These are phyloP conservation scores for Diabrotica balteata DNA, from an alignment of 2,888 invertebrate species.

Conservation along the genomic window DNA sequence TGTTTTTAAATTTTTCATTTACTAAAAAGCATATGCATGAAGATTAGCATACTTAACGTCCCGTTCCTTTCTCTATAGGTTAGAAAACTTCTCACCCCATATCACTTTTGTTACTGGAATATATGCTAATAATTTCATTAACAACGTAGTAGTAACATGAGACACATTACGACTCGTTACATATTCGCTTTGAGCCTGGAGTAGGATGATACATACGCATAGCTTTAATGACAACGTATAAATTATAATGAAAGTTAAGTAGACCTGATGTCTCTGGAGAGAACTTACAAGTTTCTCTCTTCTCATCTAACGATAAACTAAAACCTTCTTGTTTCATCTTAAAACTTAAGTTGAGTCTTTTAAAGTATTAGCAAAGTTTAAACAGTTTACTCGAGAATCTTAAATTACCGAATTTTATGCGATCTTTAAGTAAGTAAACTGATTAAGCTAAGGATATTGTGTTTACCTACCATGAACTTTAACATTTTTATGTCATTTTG, in stretches of 20 bases:
- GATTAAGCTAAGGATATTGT: not conserved
- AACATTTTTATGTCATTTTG: too few species aligned
- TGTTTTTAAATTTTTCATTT: too few species aligned
- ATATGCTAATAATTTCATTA: not conserved
- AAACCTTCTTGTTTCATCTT: not conserved
- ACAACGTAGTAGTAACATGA: not conserved
- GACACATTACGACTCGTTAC: conserved; percentile 4
- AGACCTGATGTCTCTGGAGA: conserved; percentile 10
- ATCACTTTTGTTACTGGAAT: too few species aligned
- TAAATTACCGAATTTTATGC: conserved; percentile 5
- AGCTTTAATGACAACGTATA: conserved; percentile 5
- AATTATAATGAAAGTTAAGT: conserved; percentile 5
- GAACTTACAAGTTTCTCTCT: not conserved
- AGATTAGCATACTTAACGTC: too few species aligned
- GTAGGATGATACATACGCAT: not conserved
- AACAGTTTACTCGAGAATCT: conserved; percentile 5
- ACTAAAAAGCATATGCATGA: too few species aligned
- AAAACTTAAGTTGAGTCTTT: conserved; percentile 5
- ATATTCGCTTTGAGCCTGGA: conserved; percentile 5
- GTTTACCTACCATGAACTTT: too few species aligned
- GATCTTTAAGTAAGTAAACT: conserved; percentile 1
- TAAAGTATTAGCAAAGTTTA: conserved; percentile 8
- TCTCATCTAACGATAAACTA: not conserved
- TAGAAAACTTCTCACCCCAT: too few species aligned
- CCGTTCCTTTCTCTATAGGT: too few species aligned